Percentiles rank a stretch among this genome's conserved stretches.
Conservation (phyloP, 2,113 vertebrate genomes). For the Larimichthys crocea region DNA sequence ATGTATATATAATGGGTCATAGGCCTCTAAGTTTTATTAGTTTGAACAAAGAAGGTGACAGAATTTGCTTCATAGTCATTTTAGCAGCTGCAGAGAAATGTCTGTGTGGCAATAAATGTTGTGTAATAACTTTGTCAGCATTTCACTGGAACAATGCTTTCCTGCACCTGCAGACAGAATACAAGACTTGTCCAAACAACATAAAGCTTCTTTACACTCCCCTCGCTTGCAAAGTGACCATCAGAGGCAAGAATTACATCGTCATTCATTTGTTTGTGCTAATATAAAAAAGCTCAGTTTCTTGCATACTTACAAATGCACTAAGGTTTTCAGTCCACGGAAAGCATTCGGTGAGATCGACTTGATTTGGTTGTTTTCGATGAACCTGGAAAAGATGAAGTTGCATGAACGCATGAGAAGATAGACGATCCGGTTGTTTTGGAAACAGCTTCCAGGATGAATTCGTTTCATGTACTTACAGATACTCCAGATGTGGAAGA, state of each 20-base stretch:
- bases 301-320: conserved; percentile 94
- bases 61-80: conserved; percentile 33
- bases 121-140: conserved; percentile 40
- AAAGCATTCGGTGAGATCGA: conserved; percentile 96
- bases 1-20: not conserved
- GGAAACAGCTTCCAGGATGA: not conserved
- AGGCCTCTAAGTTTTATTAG: not conserved
- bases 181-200: not conserved
- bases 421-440: not conserved
- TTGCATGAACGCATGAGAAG: not conserved
- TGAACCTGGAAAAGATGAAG: conserved; percentile 88
- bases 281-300: not conserved
- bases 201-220: not conserved
- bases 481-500: conserved; percentile 97
- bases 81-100: conserved; percentile 50
- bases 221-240: not conserved
- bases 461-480: conserved; percentile 89
- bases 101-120: conserved; percentile 33
- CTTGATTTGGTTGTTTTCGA: conserved; percentile 98
- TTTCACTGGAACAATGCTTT: conserved; percentile 17
- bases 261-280: not conserved
- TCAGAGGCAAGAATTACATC: not conserved
- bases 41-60: not conserved
- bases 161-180: conserved; percentile 30
- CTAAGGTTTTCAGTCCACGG: conserved; percentile 95